phyloP scores from a whole-genome alignment of 1,140 invertebrate species.

The Brachionus plicatilis region DNA sequence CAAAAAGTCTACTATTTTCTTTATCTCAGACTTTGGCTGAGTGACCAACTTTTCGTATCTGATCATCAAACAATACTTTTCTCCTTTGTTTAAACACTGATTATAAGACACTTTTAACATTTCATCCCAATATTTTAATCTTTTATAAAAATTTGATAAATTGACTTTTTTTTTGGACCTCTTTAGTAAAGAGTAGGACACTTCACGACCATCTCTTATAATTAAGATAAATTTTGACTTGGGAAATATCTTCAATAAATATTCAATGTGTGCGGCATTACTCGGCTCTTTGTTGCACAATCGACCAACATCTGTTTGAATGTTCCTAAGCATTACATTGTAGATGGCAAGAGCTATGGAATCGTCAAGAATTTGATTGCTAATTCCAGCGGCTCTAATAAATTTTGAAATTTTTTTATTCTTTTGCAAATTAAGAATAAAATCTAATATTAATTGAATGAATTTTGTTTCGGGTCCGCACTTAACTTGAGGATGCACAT shows the following conservation, averaged over 20 bases:
- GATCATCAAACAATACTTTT: background rate
- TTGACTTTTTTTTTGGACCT: background rate
- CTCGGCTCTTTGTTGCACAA: background rate
- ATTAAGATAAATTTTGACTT: conserved; percentile 17
- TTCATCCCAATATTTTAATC: background rate
- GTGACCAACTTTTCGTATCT: background rate
- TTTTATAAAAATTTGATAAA: background rate
- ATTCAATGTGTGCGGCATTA: background rate
- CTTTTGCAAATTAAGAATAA: conserved; percentile 80
- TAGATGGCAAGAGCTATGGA: conserved; percentile 63
- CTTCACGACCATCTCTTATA: background rate
- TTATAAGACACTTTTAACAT: background rate
- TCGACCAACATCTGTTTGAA: background rate
- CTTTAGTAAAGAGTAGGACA: background rate
- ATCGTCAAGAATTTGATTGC: background rate
- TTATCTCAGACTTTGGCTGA: background rate
- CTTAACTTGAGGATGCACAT: conserved; percentile 93
- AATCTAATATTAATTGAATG: background rate
- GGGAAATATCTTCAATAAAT: background rate
- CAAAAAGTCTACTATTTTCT: background rate
- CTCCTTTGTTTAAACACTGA: background rate
- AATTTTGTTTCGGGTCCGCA: conserved; percentile 96
- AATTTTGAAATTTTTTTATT: conserved; percentile 82
- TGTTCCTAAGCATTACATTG: background rate
- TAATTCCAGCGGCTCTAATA: conserved; percentile 60